A percentile compares a stretch with the other conserved stretches of the same genome.
Conservation (phyloP, 1,140 invertebrate genomes). For the Monochamus saltuarius region DNA sequence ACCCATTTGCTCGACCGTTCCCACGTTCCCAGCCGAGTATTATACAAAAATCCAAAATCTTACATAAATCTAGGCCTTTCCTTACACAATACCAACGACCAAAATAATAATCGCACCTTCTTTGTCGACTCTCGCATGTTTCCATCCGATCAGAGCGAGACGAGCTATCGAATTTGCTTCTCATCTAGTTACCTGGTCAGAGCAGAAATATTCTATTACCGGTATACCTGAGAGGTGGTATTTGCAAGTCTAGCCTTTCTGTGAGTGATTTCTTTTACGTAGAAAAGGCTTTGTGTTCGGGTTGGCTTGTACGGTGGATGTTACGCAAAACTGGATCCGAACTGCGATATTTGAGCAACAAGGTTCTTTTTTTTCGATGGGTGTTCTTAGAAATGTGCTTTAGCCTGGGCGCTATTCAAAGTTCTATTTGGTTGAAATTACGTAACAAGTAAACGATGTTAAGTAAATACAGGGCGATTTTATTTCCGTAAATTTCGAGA, state of each 20-base stretch:
- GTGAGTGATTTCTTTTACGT: neutral
- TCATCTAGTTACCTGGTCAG: constrained; percentile 26
- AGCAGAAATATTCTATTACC: constrained; percentile 12
- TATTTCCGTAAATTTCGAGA: too few relatives aligned
- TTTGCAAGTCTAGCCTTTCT: constrained; percentile 34
- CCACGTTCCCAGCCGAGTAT: constrained; percentile 20
- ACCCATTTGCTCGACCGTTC: constrained; percentile 9
- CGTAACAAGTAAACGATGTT: too few relatives aligned
- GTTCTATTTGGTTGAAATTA: too few relatives aligned
- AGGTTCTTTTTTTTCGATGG: too few relatives aligned
- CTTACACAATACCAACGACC: constrained; percentile 15
- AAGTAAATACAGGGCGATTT: too few relatives aligned
- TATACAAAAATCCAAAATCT: constrained; percentile 16
- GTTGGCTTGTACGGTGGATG: constrained; percentile 19
- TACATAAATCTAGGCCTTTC: constrained; percentile 15
- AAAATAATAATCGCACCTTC: constrained; percentile 9
- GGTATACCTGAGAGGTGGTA: constrained; percentile 26
- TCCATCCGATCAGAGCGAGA: neutral
- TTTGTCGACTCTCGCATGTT: neutral
- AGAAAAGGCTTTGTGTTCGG: constrained; percentile 34
- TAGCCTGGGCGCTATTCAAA: too few relatives aligned
- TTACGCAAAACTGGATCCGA: constrained; percentile 31
- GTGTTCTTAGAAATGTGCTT: too few relatives aligned
- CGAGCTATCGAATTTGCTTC: constrained; percentile 20
- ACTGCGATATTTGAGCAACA: too few relatives aligned